phyloP scores from a whole-genome alignment of 2,113 vertebrate genomes.

The Brachypodius melanocephalos region DNA sequence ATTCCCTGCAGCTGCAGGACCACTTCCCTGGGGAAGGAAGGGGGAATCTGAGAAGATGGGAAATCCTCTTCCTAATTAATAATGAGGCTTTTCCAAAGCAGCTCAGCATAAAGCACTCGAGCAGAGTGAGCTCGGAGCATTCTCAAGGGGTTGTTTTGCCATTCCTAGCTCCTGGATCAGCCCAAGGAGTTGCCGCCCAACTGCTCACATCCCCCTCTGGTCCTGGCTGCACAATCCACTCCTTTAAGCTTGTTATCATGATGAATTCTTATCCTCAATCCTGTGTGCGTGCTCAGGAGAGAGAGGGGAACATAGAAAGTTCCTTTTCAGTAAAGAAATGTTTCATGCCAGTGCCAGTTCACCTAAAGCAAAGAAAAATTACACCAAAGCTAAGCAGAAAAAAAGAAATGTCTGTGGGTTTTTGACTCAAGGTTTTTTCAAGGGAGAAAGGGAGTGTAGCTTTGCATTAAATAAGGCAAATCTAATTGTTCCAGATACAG shows the following conservation, averaged over 20 bases:
- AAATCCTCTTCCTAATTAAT: background rate
- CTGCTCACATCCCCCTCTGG: background rate
- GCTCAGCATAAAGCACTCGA: background rate
- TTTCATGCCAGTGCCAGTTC: background rate
- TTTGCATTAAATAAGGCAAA: background rate
- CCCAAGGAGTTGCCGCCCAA: background rate
- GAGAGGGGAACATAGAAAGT: background rate
- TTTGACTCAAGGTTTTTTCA: background rate
- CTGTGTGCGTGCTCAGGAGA: background rate
- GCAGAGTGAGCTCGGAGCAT: accelerated
- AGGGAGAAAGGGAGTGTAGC: background rate
- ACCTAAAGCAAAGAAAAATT: background rate
- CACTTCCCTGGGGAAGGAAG: background rate
- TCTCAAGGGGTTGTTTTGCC: background rate
- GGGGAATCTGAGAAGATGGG: background rate
- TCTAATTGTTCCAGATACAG: background rate
- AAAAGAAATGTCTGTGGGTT: background rate
- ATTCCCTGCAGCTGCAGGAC: background rate
- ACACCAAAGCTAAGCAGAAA: background rate
- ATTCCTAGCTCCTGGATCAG: background rate
- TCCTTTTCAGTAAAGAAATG: background rate
- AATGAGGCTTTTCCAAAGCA: background rate
- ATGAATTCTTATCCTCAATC: background rate
- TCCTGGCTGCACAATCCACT: background rate
- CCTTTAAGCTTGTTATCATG: background rate